phyloP scores from a whole-genome alignment of 2,113 vertebrate genomes.

The Paramisgurnus dabryanus region DNA sequence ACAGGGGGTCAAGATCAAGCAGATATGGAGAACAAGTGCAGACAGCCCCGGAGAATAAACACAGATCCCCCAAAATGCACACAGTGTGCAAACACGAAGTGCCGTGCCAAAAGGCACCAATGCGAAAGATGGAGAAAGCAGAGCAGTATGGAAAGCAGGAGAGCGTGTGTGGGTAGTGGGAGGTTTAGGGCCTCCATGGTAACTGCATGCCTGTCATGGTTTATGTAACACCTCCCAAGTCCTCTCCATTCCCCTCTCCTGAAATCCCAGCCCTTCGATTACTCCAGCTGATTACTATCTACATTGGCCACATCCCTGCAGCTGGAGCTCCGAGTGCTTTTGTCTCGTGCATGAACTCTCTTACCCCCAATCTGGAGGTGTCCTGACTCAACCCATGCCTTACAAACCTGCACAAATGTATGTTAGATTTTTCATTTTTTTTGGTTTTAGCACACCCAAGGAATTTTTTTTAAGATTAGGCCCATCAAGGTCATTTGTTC shows the following conservation, averaged over 20 bases:
- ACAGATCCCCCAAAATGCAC: slow-evolving; percentile 17
- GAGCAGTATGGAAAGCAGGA: slow-evolving; percentile 20
- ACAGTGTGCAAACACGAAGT: slow-evolving; percentile 36
- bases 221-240: slow-evolving; percentile 50
- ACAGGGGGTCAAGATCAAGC: slow-evolving; percentile 20
- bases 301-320: slow-evolving; percentile 9
- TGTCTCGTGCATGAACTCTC: background rate
- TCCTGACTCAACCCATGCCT: slow-evolving; percentile 4
- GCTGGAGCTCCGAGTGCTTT: background rate
- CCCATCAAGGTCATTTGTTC: slow-evolving; percentile 16
- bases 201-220: slow-evolving; percentile 51
- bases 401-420: too few relatives aligned
- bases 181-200: slow-evolving; percentile 55
- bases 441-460: background rate
- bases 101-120: slow-evolving; percentile 50
- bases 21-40: slow-evolving; percentile 39
- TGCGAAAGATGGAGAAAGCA: slow-evolving; percentile 31
- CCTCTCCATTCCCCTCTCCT: slow-evolving; percentile 18
- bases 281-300: slow-evolving; percentile 27
- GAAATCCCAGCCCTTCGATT: slow-evolving; percentile 24
- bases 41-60: slow-evolving; percentile 32
- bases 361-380: slow-evolving; percentile 4
- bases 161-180: slow-evolving; percentile 41
- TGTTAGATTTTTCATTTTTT: too few relatives aligned
- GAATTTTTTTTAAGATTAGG: background rate